These are phyloP conservation scores for Drosophila barbarae DNA, from an alignment of 2,888 invertebrate species.

Conservation along the genomic window DNA sequence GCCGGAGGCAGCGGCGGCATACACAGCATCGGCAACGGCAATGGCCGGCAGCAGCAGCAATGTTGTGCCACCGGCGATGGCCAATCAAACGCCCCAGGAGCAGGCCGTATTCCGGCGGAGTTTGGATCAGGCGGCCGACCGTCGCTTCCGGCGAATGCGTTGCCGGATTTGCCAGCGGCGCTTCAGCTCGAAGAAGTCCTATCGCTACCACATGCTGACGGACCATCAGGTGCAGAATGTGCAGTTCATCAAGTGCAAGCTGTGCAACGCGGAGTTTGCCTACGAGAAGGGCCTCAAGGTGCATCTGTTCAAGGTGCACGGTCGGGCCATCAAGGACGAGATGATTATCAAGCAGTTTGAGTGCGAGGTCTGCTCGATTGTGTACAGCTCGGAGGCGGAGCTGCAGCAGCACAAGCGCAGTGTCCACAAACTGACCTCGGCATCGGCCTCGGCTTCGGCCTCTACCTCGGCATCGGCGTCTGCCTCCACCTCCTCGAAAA, in stretches of 20 bases:
- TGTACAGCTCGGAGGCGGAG: slow-evolving; percentile 77
- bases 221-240: slow-evolving; percentile 79
- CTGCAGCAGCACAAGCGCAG: slow-evolving; percentile 76
- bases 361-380: slow-evolving; percentile 79
- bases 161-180: slow-evolving; percentile 79
- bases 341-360: slow-evolving; percentile 79
- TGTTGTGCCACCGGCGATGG: slow-evolving; percentile 56
- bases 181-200: slow-evolving; percentile 79
- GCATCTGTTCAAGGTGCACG: slow-evolving; percentile 79
- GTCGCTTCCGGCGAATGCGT: slow-evolving; percentile 78
- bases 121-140: slow-evolving; percentile 76
- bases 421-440: slow-evolving; percentile 68
- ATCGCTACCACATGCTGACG: slow-evolving; percentile 79
- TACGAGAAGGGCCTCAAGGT: slow-evolving; percentile 80
- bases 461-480: slow-evolving; percentile 29
- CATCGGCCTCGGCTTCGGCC: slow-evolving; percentile 19
- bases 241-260: slow-evolving; percentile 78
- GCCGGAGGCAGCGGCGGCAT: neutral
- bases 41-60: slow-evolving; percentile 1
- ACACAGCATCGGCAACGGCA: slow-evolving; percentile 3
- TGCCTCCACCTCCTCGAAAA: slow-evolving; percentile 28
- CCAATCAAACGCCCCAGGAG: slow-evolving; percentile 61
- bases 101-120: slow-evolving; percentile 75
- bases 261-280: slow-evolving; percentile 80
- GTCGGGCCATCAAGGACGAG: slow-evolving; percentile 76